phyloP scores from a whole-genome alignment of 1,140 invertebrate genomes.

The Nymphalis io region DNA sequence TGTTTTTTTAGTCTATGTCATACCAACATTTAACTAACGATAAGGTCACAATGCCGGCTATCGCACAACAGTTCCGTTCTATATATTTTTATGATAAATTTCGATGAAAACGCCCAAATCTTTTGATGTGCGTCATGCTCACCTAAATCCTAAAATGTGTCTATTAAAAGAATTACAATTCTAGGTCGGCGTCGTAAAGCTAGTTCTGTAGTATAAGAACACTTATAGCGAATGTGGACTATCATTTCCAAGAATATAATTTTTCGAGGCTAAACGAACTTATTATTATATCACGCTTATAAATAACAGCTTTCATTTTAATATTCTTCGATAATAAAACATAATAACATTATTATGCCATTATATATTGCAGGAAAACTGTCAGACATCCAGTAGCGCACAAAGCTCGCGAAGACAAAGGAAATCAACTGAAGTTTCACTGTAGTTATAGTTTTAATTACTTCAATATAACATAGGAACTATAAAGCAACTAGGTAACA shows the following conservation, averaged over 20 bases:
- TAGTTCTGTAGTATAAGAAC: slow-evolving; percentile 22
- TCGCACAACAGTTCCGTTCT: background rate
- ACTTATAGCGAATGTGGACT: slow-evolving; percentile 25
- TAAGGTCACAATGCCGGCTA: background rate
- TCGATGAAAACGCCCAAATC: slow-evolving; percentile 26
- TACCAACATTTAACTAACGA: background rate
- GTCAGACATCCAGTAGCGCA: background rate
- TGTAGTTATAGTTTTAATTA: background rate
- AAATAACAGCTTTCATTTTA: slow-evolving; percentile 15
- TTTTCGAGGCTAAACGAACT: slow-evolving; percentile 19
- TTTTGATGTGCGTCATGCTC: slow-evolving; percentile 35
- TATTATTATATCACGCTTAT: slow-evolving; percentile 24
- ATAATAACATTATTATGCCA: background rate
- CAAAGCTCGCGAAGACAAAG: background rate
- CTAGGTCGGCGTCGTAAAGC: slow-evolving; percentile 35
- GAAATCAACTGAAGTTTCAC: background rate
- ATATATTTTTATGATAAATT: slow-evolving; percentile 33
- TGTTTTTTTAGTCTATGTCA: background rate
- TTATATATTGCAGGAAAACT: background rate
- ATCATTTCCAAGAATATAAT: slow-evolving; percentile 25
- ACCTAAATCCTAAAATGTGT: slow-evolving; percentile 39
- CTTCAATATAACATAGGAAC: background rate
- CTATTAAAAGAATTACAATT: slow-evolving; percentile 46
- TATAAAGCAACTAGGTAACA: background rate
- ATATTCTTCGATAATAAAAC: slow-evolving; percentile 6